phyloP scores from a whole-genome alignment of 2,888 invertebrate species.

The Drosophila ezoana region DNA sequence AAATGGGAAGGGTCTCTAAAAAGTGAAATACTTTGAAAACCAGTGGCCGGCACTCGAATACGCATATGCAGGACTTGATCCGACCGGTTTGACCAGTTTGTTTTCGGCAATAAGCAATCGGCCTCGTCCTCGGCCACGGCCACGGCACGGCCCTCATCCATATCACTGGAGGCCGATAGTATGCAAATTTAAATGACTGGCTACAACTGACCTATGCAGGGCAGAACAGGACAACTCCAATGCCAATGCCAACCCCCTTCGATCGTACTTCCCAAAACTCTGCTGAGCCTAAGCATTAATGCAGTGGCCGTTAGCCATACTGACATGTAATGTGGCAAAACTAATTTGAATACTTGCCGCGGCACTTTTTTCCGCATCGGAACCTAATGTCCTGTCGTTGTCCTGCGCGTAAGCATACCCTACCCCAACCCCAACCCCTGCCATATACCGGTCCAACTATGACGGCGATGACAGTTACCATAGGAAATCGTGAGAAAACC shows the following conservation, averaged over 20 bases:
- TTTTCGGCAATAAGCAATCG: not conserved
- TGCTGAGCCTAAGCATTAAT: conserved; percentile 9
- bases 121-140: not conserved
- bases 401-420: conserved; percentile 7
- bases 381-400: conserved; percentile 17
- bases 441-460: not conserved
- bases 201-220: conserved; percentile 46
- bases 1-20: not conserved
- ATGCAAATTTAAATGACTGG: conserved; percentile 33
- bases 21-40: not conserved
- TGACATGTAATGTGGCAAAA: conserved; percentile 28
- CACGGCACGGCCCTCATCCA: conserved; percentile 1
- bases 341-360: conserved; percentile 60
- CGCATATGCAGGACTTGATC: conserved; percentile 9
- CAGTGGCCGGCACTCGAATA: conserved; percentile 19
- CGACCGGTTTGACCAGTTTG: conserved; percentile 77
- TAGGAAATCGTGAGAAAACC: conserved; percentile 75
- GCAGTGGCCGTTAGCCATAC: conserved; percentile 11
- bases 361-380: conserved; percentile 36
- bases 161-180: conserved; percentile 11
- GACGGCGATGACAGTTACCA: conserved; percentile 18
- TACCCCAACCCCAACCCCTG: conserved; percentile 22
- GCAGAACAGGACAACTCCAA: conserved; percentile 12
- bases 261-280: conserved; percentile 27
- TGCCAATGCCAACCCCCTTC: conserved; percentile 40